phyloP scores from a whole-genome alignment of 2,113 vertebrate species.

The Chinchilla lanigera region DNA sequence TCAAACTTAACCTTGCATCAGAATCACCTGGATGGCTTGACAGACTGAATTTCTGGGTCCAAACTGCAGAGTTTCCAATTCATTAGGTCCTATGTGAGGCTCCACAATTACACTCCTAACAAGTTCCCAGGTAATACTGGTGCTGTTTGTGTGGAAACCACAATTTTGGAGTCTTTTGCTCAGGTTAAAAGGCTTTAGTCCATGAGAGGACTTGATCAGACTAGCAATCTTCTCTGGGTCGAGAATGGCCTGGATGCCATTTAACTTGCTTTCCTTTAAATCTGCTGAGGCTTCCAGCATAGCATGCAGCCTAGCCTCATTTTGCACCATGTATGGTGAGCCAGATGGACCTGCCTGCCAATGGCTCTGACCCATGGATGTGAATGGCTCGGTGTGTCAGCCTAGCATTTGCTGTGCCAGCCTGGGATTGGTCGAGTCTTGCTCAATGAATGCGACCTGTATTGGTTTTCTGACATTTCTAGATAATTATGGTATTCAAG shows the following conservation, averaged over 20 bases:
- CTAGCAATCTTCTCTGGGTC: not conserved
- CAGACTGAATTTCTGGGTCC: not conserved
- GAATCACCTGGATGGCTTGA: not conserved
- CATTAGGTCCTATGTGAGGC: not conserved
- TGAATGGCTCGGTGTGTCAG: not conserved
- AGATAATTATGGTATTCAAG: not conserved
- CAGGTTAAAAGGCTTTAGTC: not conserved
- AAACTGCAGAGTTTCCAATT: conserved; percentile 2
- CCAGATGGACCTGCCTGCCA: not conserved
- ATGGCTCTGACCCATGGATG: not conserved
- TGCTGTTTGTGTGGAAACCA: not conserved
- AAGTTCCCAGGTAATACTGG: not conserved
- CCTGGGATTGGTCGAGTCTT: conserved; percentile 43
- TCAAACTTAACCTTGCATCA: not conserved
- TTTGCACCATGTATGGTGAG: not conserved
- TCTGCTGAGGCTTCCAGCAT: not conserved
- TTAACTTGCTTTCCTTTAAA: not conserved
- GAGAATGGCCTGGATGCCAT: not conserved
- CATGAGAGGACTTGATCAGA: not conserved
- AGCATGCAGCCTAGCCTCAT: not conserved
- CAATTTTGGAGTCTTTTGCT: not conserved
- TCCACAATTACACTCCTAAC: not conserved
- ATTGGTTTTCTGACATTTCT: not conserved
- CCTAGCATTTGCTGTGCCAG: not conserved
- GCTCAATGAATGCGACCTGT: not conserved